Evolutionary conservation across 2,113 vertebrate species (phyloP).

Genomic region (Thunnus thynnus): DNA sequence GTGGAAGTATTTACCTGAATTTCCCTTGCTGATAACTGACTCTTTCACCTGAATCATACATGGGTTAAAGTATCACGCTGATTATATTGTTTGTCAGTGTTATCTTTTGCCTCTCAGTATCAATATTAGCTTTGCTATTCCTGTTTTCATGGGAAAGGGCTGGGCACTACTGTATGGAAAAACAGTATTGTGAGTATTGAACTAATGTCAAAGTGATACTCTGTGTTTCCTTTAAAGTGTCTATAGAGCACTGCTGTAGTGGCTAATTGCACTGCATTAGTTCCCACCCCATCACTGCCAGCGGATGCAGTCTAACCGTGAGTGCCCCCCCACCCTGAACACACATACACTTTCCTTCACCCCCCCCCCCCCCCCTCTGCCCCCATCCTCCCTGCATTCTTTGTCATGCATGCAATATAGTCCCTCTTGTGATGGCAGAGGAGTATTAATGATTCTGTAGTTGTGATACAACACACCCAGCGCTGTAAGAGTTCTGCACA

Average conservation of each 20-base stretch:
- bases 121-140: conserved; percentile 70
- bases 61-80: conserved; percentile 41
- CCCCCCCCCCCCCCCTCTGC: neutral
- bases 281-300: conserved; percentile 67
- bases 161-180: conserved; percentile 58
- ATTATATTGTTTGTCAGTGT: conserved; percentile 77
- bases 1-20: conserved; percentile 87
- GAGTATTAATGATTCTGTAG: conserved; percentile 95
- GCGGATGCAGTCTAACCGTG: conserved; percentile 19
- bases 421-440: conserved; percentile 92
- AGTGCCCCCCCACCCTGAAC: conserved; percentile 2
- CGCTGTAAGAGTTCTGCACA: conserved; percentile 95
- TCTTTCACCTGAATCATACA: conserved; percentile 62
- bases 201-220: conserved; percentile 62
- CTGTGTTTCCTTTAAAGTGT: conserved; percentile 52
- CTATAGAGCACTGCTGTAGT: conserved; percentile 58
- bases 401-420: conserved; percentile 93
- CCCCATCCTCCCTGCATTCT: conserved; percentile 70
- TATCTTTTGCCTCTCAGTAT: conserved; percentile 70
- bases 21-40: conserved; percentile 86
- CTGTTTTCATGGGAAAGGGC: conserved; percentile 58
- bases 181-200: conserved; percentile 64
- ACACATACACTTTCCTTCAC: neutral
- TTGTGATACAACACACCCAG: conserved; percentile 99
- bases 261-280: conserved; percentile 63